These are phyloP conservation scores for Ptyas mucosa DNA, from an alignment of 2,113 vertebrate genomes.

Conservation along the genomic window DNA sequence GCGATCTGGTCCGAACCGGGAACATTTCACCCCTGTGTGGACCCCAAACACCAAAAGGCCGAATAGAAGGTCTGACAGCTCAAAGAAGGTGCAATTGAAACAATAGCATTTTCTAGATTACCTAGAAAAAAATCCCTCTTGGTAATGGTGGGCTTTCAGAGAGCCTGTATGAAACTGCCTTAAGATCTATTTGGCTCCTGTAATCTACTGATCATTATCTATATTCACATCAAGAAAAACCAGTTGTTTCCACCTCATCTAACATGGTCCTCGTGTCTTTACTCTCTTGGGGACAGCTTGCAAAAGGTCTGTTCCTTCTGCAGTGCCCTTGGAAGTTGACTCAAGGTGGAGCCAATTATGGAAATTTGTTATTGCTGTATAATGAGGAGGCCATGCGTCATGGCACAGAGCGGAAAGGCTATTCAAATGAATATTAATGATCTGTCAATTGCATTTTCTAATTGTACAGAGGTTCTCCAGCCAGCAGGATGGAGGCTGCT, in stretches of 20 bases:
- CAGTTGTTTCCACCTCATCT: neutral
- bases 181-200: neutral
- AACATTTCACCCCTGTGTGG: neutral
- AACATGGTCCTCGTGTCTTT: too few relatives aligned
- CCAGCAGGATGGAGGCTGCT: neutral
- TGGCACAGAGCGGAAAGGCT: neutral
- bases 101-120: neutral
- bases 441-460: neutral
- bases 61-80: too few relatives aligned
- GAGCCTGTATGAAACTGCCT: neutral
- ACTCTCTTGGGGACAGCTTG: neutral
- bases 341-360: neutral
- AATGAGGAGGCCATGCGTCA: neutral
- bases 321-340: neutral
- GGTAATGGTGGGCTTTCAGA: neutral
- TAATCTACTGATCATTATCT: neutral
- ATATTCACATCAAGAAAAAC: neutral
- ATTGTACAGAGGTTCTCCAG: neutral
- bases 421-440: constrained; percentile 6
- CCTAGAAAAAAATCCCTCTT: neutral
- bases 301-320: neutral
- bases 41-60: too few relatives aligned
- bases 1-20: too few relatives aligned
- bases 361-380: neutral
- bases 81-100: neutral